Conservation (phyloP, 2,113 vertebrate genomes). For the Tetraodon nigroviridis region DNA sequence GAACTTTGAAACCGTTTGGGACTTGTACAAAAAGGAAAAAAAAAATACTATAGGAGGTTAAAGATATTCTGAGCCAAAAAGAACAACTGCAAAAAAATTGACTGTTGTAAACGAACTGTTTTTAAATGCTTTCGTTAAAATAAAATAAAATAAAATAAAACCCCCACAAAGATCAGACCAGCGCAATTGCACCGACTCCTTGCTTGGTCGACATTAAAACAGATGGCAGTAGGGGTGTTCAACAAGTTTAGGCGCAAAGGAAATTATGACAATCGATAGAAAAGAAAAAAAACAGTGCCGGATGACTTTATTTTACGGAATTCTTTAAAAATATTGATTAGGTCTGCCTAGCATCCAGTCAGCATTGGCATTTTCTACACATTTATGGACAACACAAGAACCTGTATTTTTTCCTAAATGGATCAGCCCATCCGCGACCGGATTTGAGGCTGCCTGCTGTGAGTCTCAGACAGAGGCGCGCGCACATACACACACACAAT, state of each 20-base stretch:
- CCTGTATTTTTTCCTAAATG: constrained; percentile 19
- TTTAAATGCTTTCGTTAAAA: background rate
- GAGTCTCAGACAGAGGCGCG: constrained; percentile 35
- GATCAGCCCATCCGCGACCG: constrained; percentile 50
- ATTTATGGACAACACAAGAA: accelerated
- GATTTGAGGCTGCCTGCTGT: constrained; percentile 49
- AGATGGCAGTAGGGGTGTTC: constrained; percentile 2
- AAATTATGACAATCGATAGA: background rate
- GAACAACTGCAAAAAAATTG: too few relatives aligned
- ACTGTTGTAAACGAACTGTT: too few relatives aligned
- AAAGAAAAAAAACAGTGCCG: background rate
- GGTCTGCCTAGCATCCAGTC: background rate
- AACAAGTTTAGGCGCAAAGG: background rate
- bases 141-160: too few relatives aligned
- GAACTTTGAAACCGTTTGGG: constrained; percentile 57
- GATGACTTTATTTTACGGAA: accelerated
- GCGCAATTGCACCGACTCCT: constrained; percentile 40
- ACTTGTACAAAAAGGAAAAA: constrained; percentile 11
- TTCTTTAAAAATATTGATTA: accelerated
- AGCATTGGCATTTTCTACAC: background rate
- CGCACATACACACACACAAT: constrained; percentile 5
- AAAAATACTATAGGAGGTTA: background rate
- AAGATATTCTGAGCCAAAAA: background rate
- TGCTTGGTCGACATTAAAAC: constrained; percentile 38
- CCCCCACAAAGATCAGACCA: constrained; percentile 2